These are phyloP conservation scores for Furnarius figulus DNA, from an alignment of 2,113 vertebrate species.

Conservation along the genomic window DNA sequence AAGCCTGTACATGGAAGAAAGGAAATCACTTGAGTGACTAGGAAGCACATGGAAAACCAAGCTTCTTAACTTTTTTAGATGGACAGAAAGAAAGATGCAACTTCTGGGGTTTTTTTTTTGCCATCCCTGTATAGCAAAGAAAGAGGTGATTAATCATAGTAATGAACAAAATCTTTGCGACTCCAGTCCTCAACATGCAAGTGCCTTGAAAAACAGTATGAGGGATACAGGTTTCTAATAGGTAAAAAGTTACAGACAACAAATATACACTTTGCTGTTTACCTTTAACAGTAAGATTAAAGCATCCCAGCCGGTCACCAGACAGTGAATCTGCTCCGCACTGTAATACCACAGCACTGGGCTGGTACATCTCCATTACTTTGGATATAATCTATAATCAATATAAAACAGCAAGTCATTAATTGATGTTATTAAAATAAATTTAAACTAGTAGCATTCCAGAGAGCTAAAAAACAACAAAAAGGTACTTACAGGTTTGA, in stretches of 20 bases:
- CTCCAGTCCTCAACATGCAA: background rate
- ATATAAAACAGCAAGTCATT: background rate
- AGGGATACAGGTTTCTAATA: background rate
- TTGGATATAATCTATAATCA: slow-evolving; percentile 81
- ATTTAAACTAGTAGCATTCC: background rate
- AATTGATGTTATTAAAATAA: background rate
- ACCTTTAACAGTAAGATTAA: slow-evolving; percentile 87
- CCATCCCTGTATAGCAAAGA: background rate
- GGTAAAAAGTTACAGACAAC: background rate
- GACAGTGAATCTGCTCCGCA: slow-evolving; percentile 85
- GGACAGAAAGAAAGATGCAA: background rate
- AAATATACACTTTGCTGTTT: background rate
- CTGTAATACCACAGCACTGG: slow-evolving; percentile 83
- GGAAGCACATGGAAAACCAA: slow-evolving; percentile 3
- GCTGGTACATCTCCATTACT: slow-evolving; percentile 88
- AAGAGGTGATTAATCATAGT: background rate
- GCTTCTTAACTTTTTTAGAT: background rate
- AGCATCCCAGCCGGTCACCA: slow-evolving; percentile 84
- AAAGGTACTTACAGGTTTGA: slow-evolving; percentile 80
- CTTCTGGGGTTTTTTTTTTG: background rate
- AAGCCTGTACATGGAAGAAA: background rate
- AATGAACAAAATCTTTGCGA: background rate
- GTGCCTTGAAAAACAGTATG: background rate
- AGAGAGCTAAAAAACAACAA: background rate
- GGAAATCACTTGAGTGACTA: background rate